phyloP scores from a whole-genome alignment of 2,797 vertebrate species.

The Hypotaenidia philippensis region DNA sequence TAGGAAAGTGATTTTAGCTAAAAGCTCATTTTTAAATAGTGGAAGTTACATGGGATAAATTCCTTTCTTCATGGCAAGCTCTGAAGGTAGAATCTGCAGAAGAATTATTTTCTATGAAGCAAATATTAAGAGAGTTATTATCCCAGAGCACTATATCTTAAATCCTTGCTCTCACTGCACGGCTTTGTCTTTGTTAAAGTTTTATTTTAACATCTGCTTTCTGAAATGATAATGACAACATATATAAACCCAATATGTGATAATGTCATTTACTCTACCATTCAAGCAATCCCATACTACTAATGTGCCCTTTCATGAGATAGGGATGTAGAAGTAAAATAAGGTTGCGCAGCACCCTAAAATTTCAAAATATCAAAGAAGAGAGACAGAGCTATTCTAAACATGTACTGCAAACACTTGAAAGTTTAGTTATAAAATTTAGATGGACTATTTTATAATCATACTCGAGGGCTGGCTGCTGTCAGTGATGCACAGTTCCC shows the following conservation, averaged over 20 bases:
- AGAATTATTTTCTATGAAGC: neutral
- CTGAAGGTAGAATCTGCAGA: neutral
- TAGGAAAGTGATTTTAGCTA: neutral
- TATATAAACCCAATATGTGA: neutral
- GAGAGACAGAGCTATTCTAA: neutral
- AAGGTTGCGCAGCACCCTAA: neutral
- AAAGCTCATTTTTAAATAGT: neutral
- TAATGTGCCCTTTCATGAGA: neutral
- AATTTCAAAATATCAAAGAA: neutral
- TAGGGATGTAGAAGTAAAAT: neutral
- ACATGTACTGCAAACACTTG: neutral
- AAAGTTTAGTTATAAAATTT: neutral
- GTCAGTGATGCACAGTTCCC: neutral
- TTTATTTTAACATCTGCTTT: neutral
- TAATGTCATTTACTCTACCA: neutral
- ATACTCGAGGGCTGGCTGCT: neutral
- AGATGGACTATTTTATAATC: neutral
- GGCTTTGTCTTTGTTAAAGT: neutral
- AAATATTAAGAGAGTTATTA: neutral
- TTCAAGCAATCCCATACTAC: neutral
- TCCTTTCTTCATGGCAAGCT: rapidly evolving
- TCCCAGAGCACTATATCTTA: neutral
- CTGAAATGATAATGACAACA: neutral
- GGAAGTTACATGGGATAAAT: neutral
- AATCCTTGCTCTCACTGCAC: neutral